phyloP scores from a whole-genome alignment of 2,113 vertebrate species.

The Rhinogobius similis region DNA sequence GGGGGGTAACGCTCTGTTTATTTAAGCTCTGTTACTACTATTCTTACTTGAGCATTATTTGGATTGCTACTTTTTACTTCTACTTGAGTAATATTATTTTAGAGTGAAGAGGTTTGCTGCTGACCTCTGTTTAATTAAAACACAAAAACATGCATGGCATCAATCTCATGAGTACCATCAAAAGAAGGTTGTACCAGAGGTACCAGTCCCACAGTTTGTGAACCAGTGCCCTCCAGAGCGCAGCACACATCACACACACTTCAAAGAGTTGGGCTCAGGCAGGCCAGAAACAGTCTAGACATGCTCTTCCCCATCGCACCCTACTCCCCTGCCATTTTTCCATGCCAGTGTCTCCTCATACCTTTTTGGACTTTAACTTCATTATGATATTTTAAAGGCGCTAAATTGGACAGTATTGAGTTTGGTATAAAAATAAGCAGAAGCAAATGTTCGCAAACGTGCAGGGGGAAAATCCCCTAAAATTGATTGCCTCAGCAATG shows the following conservation, averaged over 20 bases:
- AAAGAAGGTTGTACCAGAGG: background rate
- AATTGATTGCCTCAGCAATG: conserved; percentile 14
- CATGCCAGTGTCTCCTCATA: conserved; percentile 8
- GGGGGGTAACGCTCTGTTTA: too few species aligned
- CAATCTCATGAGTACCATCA: too few species aligned
- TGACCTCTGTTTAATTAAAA: too few species aligned
- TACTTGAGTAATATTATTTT: too few species aligned
- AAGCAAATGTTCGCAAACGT: conserved; percentile 3
- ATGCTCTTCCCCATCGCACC: conserved; percentile 48
- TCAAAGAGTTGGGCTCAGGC: conserved; percentile 62
- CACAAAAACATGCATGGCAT: conserved; percentile 42
- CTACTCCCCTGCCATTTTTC: conserved; percentile 24
- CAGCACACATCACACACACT: conserved; percentile 49
- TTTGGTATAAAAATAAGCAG: background rate
- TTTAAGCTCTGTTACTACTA: too few species aligned
- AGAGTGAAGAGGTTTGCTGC: too few species aligned
- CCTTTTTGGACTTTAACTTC: conserved; percentile 12
- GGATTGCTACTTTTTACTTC: too few species aligned
- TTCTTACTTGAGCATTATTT: too few species aligned
- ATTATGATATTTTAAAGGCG: conserved; percentile 11
- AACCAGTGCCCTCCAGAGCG: conserved; percentile 34
- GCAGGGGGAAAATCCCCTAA: conserved; percentile 39
- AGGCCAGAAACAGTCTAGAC: conserved; percentile 67
- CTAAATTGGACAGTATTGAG: conserved; percentile 1
- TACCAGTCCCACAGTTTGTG: background rate